A percentile compares a stretch with the other conserved stretches of the same genome.
Conservation (phyloP, 1,140 invertebrate genomes). For the Drosophila lowei region DNA sequence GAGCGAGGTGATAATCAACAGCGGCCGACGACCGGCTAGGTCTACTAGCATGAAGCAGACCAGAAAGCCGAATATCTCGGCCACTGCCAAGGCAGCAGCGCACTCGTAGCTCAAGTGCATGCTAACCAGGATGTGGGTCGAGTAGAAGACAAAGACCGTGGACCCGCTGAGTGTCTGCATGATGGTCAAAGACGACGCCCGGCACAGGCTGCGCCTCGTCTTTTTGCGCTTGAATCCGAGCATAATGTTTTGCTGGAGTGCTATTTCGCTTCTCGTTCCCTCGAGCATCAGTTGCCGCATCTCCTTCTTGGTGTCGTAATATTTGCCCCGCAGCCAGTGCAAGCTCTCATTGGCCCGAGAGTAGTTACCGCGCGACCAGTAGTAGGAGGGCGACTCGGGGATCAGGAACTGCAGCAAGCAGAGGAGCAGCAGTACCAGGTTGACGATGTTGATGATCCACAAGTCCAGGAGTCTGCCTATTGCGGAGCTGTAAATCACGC, state of each 20-base stretch:
- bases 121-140: not conserved
- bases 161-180: conserved; percentile 22
- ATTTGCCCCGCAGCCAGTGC: conserved; percentile 86
- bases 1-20: conserved; percentile 18
- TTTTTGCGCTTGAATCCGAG: not conserved
- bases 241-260: not conserved
- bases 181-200: conserved; percentile 2
- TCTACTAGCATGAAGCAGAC: conserved; percentile 38
- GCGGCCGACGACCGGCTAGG: conserved; percentile 17
- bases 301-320: conserved; percentile 84
- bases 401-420: conserved; percentile 85
- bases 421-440: conserved; percentile 85
- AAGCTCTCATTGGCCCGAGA: conserved; percentile 87
- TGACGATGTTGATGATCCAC: conserved; percentile 84
- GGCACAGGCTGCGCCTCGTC: conserved; percentile 8
- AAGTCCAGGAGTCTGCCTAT: conserved; percentile 78
- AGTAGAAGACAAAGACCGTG: conserved; percentile 6
- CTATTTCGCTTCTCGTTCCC: not conserved
- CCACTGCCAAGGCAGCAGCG: not conserved
- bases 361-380: conserved; percentile 83
- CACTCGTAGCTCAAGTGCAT: accelerated
- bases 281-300: conserved; percentile 17
- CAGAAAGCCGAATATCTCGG: not conserved
- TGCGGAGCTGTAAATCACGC: conserved; percentile 86
- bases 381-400: conserved; percentile 87